Evolutionary conservation across 2,113 vertebrate genomes (phyloP), one percentile per base, ranked within the genome.

Genomic region (Muscicapa adusta): DNA sequence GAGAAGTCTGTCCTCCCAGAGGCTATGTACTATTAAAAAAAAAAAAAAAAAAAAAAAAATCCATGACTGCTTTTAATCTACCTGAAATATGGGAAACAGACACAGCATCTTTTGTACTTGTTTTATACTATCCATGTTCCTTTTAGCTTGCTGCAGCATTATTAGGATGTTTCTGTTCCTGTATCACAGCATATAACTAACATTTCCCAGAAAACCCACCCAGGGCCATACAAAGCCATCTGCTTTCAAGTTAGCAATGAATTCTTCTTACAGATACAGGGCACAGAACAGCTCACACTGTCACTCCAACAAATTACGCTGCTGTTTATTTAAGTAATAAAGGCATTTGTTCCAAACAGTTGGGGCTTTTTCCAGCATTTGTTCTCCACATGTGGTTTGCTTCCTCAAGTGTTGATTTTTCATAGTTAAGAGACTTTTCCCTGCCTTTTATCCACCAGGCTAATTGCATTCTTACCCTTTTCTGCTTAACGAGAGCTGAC

Each of bases 371-470:
- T 57, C 92, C 90, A 96, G 85, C 85, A 91, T 96, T 95, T 95
- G 91, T 92, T 87, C 73, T 45, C 93, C 90, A 97, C 68, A 96
- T 96, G 88, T 92, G 86, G 75, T 91, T 95, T 93, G 88, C 90
- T 88, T 96, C 90, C 90, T 91, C 65, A 33, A 93, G 85, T 96
- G 91, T 90, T 96, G 94, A 95, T 91, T 96, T 96, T 84, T 95
- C 51, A 71, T 70, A 86, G 88, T 75, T 91, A 91, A 93, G 91
- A 79, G 89, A 34, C 40, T 91, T 96, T 85, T 88, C 40, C 63
- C 93, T 96, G 85, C 85, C 93, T 95, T 96, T 94, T 94, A 96
- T 95, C 90, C 94, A 94, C 17, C 60, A 88, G 56, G 51, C 91
- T 95, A 86, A 96, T 88, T 83, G 93, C 91, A 89, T 68, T 93